Evolutionary conservation across 1,140 invertebrate species (phyloP), one percentile per base, ranked within the genome.

Genomic region (Megalonaias nervosa): DNA sequence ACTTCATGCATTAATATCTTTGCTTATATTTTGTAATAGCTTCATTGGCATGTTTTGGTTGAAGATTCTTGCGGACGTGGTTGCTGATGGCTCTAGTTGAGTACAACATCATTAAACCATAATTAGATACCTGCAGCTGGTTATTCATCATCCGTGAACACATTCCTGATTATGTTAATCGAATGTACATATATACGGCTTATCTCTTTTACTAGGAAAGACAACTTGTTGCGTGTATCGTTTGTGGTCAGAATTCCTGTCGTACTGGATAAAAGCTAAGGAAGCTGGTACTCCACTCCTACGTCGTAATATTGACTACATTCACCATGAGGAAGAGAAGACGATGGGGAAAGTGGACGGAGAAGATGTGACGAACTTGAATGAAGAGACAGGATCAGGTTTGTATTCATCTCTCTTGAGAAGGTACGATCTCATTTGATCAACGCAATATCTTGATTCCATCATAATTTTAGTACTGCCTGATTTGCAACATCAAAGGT

Each of bases 221-320:
- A 89, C 88, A 4, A 89, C 87, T 1, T 89, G 87, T 62, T 89
- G 87, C 67, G 62, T 89, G 76, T 89, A 89, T 75, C 73, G 88
- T 57, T 65, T 89, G 60, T 89, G 88, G 88, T 83, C 71, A 23
- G 69, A 77, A 17, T 89, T 85, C 75, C 60, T 83, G 2, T 74
- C 74, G 1, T 89, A 89, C 79, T 89, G 88, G 88, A 79, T 73
- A 19, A 81, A 78, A 38, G 38, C 6, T 48, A 48, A 48, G 38
- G 38, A 48, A 48, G 38, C 38, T 48, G 38, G 38, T 48, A 5
- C 73, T 5, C 79, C 83, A 62, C 69, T 84, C 23, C 76, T 86
- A 26, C 85, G 82, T 1, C 67, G 82, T 23, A 23, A 65, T 75
- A 61, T 74, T 23, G 60, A 71, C 2, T 82, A 71, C 62, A 71